Evolutionary conservation across 2,797 vertebrate genomes (phyloP).

Genomic region (Craterocephalus amniculus): DNA sequence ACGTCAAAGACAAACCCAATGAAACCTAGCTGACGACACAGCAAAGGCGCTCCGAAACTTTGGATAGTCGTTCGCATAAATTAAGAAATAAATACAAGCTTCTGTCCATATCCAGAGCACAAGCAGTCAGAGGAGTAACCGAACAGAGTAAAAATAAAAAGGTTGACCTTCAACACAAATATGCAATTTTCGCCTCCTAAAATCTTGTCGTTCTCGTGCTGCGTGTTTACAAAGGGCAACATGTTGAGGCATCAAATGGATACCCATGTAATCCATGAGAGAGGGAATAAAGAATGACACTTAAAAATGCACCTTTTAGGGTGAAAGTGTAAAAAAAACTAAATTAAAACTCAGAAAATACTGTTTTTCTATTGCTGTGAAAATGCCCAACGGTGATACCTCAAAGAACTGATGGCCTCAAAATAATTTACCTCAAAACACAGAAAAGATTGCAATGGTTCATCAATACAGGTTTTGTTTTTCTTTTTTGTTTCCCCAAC

Average conservation of each 20-base stretch:
- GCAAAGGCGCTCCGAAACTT: slow-evolving; percentile 46
- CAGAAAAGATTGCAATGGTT: neutral
- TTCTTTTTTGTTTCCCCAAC: neutral
- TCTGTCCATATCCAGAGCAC: slow-evolving; percentile 42
- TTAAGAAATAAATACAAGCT: slow-evolving; percentile 76
- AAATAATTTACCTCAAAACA: neutral
- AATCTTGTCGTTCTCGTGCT: slow-evolving; percentile 11
- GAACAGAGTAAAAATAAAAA: slow-evolving; percentile 31
- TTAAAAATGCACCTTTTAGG: neutral
- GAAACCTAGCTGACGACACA: slow-evolving; percentile 47
- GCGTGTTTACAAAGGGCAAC: slow-evolving; percentile 2
- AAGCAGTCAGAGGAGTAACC: slow-evolving; percentile 31
- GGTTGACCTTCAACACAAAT: slow-evolving; percentile 28
- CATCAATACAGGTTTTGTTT: neutral
- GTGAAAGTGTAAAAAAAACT: neutral
- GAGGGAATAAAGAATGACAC: slow-evolving; percentile 1
- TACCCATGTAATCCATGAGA: slow-evolving; percentile 16
- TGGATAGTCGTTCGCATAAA: slow-evolving; percentile 74
- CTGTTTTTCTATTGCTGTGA: slow-evolving; percentile 19
- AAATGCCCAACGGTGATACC: slow-evolving; percentile 11
- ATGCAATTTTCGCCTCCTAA: slow-evolving; percentile 20
- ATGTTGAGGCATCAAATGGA: slow-evolving; percentile 31
- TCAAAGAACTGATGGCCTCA: slow-evolving; percentile 20
- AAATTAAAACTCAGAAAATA: slow-evolving; percentile 31
- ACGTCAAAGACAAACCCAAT: slow-evolving; percentile 40